These are phyloP conservation scores for Anoplopoma fimbria DNA, from an alignment of 2,113 vertebrate species.

Conservation along the genomic window DNA sequence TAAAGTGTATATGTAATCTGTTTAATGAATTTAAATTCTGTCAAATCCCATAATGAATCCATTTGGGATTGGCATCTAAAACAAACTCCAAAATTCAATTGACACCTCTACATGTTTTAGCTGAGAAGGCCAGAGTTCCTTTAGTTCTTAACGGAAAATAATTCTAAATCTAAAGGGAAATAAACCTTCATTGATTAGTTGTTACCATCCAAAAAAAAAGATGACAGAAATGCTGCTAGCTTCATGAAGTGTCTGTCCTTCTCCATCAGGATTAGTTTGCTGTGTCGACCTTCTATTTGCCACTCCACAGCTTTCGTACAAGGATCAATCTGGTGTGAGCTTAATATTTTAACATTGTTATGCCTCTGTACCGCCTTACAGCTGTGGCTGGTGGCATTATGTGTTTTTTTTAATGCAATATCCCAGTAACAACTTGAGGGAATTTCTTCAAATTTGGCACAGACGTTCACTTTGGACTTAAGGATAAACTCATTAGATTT, in stretches of 20 bases:
- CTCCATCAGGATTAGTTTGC: conserved; percentile 1
- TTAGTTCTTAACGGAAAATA: background rate
- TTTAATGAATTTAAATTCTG: background rate
- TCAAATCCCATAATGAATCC: background rate
- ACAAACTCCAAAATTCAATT: too few relatives aligned
- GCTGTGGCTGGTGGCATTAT: too few relatives aligned
- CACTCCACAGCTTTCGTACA: background rate
- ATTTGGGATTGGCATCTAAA: background rate
- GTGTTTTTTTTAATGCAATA: background rate
- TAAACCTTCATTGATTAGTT: too few relatives aligned
- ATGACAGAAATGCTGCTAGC: too few relatives aligned
- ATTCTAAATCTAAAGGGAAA: background rate
- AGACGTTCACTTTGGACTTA: background rate
- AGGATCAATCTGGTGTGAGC: background rate
- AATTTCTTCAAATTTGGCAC: background rate
- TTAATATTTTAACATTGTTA: background rate
- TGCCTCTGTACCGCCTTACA: too few relatives aligned
- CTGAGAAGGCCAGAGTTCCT: too few relatives aligned
- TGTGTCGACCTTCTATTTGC: background rate
- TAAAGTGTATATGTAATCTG: background rate
- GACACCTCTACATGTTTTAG: too few relatives aligned
- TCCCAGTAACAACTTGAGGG: background rate
- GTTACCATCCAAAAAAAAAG: too few relatives aligned
- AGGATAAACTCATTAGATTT: background rate
- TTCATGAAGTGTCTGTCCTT: too few relatives aligned